These are phyloP conservation scores for Rhynchopsitta pachyrhyncha DNA, from an alignment of 2,113 vertebrate species.

Conservation along the genomic window DNA sequence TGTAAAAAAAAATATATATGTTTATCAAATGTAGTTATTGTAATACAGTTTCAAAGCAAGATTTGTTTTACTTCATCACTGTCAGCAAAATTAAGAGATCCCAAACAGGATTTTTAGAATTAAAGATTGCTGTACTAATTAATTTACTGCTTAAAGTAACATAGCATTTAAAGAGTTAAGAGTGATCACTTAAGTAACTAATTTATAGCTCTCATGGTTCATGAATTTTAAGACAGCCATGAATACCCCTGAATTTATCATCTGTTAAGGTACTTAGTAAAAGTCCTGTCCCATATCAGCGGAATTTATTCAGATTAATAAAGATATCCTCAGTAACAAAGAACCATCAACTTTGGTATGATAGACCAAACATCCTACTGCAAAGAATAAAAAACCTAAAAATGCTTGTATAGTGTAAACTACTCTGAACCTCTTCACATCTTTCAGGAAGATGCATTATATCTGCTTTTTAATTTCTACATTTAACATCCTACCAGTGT, in stretches of 20 bases:
- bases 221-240: conserved; percentile 8
- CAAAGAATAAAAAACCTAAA: background rate
- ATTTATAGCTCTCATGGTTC: background rate
- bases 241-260: background rate
- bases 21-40: background rate
- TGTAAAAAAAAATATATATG: background rate
- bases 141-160: background rate
- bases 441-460: background rate
- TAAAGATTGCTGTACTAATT: background rate
- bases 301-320: background rate
- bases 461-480: background rate
- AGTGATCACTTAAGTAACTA: background rate
- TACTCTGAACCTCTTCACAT: background rate
- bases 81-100: background rate
- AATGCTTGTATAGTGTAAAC: background rate
- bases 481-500: background rate
- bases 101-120: background rate
- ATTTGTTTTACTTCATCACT: background rate
- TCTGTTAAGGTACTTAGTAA: background rate
- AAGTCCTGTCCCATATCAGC: background rate
- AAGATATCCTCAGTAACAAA: background rate
- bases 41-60: background rate
- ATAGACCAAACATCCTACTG: background rate
- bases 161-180: background rate
- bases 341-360: background rate